phyloP scores from a whole-genome alignment of 2,113 vertebrate species.

The Girardinichthys multiradiatus region DNA sequence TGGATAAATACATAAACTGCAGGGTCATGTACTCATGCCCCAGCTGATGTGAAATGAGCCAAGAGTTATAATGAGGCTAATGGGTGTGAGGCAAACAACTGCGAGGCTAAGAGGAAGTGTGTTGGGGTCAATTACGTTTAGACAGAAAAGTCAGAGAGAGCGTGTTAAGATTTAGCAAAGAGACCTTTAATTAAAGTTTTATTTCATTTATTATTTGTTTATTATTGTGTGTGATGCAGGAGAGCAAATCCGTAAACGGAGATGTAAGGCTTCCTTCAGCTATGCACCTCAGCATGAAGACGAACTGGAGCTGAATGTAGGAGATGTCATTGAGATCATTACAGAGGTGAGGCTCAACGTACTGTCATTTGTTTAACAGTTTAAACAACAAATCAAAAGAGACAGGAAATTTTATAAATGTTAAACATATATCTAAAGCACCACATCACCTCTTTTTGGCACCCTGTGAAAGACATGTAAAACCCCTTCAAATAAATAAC shows the following conservation, averaged over 20 bases:
- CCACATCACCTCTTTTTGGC: too few relatives aligned
- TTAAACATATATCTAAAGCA: not conserved
- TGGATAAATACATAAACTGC: slow-evolving; percentile 43
- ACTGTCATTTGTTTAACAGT: not conserved
- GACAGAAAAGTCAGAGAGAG: slow-evolving; percentile 32
- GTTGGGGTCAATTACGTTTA: slow-evolving; percentile 8
- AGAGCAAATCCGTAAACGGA: slow-evolving; percentile 89
- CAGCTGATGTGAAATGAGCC: slow-evolving; percentile 46
- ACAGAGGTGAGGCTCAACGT: slow-evolving; percentile 86
- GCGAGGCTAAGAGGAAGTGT: not conserved
- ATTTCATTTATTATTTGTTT: slow-evolving; percentile 17
- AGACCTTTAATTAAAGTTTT: slow-evolving; percentile 5
- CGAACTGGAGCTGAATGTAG: slow-evolving; percentile 94
- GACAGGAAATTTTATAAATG: not conserved
- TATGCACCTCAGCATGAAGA: slow-evolving; percentile 97
- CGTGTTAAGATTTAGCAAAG: not conserved
- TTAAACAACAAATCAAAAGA: not conserved
- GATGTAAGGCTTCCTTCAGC: slow-evolving; percentile 97
- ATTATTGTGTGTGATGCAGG: slow-evolving; percentile 67
- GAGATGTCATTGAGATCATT: slow-evolving; percentile 94
- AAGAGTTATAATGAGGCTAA: slow-evolving; percentile 35
- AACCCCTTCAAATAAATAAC: too few relatives aligned
- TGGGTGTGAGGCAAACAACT: slow-evolving; percentile 37
- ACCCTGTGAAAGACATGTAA: not conserved
- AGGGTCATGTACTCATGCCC: not conserved